These are phyloP conservation scores for Pipistrellus nathusii DNA, from an alignment of 2,797 vertebrate species.

Conservation along the genomic window DNA sequence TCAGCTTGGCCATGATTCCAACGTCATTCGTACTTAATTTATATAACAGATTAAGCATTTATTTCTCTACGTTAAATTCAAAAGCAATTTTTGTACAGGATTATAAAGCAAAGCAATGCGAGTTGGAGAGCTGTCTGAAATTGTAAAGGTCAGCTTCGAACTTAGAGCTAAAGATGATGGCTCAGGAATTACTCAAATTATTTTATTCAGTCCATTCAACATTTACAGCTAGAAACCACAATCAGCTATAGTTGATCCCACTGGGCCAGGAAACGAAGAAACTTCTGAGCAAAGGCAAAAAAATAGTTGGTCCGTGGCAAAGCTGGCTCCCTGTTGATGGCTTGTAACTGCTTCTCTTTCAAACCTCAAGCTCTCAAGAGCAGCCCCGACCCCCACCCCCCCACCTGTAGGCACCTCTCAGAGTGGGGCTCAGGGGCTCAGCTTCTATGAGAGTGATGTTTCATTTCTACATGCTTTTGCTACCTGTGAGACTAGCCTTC, in stretches of 20 bases:
- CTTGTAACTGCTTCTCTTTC: neutral
- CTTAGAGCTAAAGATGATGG: neutral
- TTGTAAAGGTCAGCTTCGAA: neutral
- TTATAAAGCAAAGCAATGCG: neutral
- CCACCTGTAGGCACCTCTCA: neutral
- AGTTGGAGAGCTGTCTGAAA: neutral
- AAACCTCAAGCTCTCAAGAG: neutral
- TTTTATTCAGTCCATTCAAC: neutral
- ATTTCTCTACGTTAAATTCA: constrained; percentile 31
- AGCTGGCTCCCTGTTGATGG: neutral
- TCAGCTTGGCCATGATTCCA: neutral
- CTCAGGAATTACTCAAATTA: neutral
- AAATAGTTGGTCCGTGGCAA: neutral
- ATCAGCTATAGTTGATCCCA: neutral
- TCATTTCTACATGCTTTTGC: neutral
- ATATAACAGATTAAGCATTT: constrained; percentile 37
- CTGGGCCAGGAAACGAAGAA: constrained; percentile 10
- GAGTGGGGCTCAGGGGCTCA: neutral
- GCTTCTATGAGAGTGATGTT: neutral
- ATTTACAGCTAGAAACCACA: neutral
- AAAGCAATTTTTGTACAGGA: constrained; percentile 50
- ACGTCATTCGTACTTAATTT: constrained; percentile 17
- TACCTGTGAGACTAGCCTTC: neutral
- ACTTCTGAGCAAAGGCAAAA: neutral
- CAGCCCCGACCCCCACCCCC: neutral